Evolutionary conservation across 2,888 invertebrate species (phyloP), one percentile per base, ranked within the genome.

Genomic region (Tetranychus piercei): DNA sequence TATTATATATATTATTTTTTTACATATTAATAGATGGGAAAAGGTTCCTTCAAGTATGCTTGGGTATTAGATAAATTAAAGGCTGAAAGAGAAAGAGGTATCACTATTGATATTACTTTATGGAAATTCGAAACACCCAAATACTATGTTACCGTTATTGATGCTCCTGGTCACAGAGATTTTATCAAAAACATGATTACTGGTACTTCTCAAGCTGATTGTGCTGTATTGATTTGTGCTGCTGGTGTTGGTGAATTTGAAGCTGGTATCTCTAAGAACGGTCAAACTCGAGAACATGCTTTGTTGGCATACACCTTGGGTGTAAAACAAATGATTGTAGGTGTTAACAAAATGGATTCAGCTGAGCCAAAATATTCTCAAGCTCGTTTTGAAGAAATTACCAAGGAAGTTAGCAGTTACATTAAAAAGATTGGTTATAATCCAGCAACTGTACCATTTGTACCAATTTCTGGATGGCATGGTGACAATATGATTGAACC

Each of bases 131-230:
- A 96, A 84, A 96, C 96, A 15, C 34, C 88, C 77, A 95, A 88
- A 84, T 97, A 91, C 88, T 94, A 94, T 82, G 92, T 97, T 79
- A 97, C 96, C 84, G 96, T 99, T 86, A 99, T 99, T 84, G 99
- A 99, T 84, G 99, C 99, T 79, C 99, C 99, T 79, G 99, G 99
- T 82, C 99, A 99, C 88, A 91, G 99, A 87, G 97, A 99, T 93
- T 99, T 99, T 89, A 99, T 99, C 87, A 99, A 99, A 87, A 99
- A 99, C 94, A 99, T 99, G 99, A 99, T 99, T 85, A 99, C 97
- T 80, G 99, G 97, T 84, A 86, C 86, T 3, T 86, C 86, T 74
- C 85, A 85, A 85, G 97, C 97, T 81, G 97, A 99, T 86, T 96
- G 96, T 85, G 99, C 97, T 80, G 95, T 99, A 80, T 86, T 99